Conservation (phyloP, 1,140 invertebrate genomes). For the Cryptotermes secundus region DNA sequence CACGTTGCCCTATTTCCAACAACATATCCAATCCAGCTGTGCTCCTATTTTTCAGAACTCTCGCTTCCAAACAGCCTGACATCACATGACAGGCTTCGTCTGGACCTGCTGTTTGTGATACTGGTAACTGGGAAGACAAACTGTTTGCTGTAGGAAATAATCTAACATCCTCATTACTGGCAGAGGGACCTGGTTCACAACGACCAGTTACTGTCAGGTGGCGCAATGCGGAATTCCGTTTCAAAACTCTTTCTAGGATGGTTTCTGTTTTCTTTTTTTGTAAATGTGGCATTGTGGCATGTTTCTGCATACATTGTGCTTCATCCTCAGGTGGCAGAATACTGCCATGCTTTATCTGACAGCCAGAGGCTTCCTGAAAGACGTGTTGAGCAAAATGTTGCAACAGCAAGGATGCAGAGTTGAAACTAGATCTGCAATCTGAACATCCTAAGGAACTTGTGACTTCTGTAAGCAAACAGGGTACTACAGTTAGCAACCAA, state of each 20-base stretch:
- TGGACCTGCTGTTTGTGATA: neutral
- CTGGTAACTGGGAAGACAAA: neutral
- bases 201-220: neutral
- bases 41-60: neutral
- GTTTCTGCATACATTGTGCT: conserved; percentile 27
- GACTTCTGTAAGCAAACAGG: conserved; percentile 40
- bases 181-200: neutral
- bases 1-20: conserved; percentile 28
- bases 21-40: conserved; percentile 8
- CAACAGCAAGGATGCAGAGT: conserved; percentile 42
- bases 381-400: conserved; percentile 44
- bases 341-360: conserved; percentile 11
- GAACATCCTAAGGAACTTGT: conserved; percentile 38
- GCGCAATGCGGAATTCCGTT: neutral
- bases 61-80: conserved; percentile 18
- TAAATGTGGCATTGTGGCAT: conserved; percentile 31
- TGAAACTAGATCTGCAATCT: conserved; percentile 42
- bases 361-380: conserved; percentile 25
- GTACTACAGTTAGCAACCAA: too few species aligned
- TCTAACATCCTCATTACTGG: neutral
- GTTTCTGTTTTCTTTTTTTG: conserved; percentile 29
- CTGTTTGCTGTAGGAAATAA: neutral
- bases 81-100: neutral
- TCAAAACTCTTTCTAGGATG: conserved; percentile 32
- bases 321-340: neutral